Evolutionary conservation across 1,140 invertebrate species (phyloP), one percentile per base, ranked within the genome.

Genomic region (Temnothorax curvispinosus): DNA sequence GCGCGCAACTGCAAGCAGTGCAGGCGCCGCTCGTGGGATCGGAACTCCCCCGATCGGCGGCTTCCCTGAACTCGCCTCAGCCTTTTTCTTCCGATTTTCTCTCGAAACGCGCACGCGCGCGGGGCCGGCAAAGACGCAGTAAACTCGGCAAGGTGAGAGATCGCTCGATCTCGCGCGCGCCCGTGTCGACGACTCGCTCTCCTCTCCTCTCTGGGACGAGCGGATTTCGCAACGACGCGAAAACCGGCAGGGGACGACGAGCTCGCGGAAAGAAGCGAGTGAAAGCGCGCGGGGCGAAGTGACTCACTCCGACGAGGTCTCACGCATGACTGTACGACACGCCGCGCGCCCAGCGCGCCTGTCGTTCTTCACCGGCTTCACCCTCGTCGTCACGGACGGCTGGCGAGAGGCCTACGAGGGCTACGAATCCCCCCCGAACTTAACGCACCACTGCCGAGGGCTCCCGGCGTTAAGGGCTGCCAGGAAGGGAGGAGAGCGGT

Each of bases 311-410:
- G 50, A 41, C 86, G 60, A 35, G 62, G 89, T 81, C 80, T 85
- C 86, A 85, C 89, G 75, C 67, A 81, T 64, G 75, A 90, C 89
- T 90, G 89, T 75, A 62, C 58, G 56, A 52, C 44, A 60, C 71
- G 65, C 54, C 50, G 69, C 74, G 62, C 77, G 47, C 44, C 67
- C 27, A 27, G 27, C 27, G 27, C 27, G 27, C 27, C 27, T 50
- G 52, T 11, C 13, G n/a, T 32, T 74, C 54, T 74, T 84, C 80
- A 84, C 80, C 80, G 27, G 27, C 27, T 69, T 74, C 69, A 21
- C 21, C 21, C 38, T 15, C 27, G 38, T 27, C 58, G 69, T 21
- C 50, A 41, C n/a, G 64, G 60, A 15, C 32, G 21, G 3, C 32
- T 47, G 47, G 21, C 47, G 38, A 60, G 38, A 60, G 27, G 27